Percentiles rank a stretch among this genome's conserved stretches.
phyloP scores from a whole-genome alignment of 2,113 vertebrate species.

The Irena cyanogastra region DNA sequence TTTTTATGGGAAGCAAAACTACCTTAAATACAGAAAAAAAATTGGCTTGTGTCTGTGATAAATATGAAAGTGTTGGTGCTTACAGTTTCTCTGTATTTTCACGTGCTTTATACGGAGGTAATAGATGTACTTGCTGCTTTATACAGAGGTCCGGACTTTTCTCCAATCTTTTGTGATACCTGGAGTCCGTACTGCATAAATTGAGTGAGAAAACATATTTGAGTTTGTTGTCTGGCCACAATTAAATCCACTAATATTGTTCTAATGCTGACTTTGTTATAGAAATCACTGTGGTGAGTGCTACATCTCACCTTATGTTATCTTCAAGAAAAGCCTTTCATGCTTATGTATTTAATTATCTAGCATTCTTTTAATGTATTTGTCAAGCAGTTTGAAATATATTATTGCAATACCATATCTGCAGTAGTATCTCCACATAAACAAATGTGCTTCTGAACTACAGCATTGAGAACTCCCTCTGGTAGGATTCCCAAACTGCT shows the following conservation, averaged over 20 bases:
- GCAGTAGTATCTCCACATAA: constrained; percentile 44
- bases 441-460: constrained; percentile 69
- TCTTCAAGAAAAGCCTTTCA: constrained; percentile 47
- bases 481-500: constrained; percentile 82
- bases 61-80: not conserved
- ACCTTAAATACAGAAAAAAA: not conserved
- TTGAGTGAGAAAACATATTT: not conserved
- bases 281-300: not conserved
- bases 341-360: constrained; percentile 40
- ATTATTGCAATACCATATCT: constrained; percentile 58
- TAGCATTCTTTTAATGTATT: constrained; percentile 33
- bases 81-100: not conserved
- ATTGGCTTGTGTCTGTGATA: not conserved
- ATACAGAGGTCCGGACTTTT: not conserved
- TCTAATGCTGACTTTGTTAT: constrained; percentile 39
- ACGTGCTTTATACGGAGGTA: not conserved
- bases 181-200: not conserved
- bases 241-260: constrained; percentile 23
- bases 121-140: not conserved
- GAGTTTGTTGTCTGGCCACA: constrained; percentile 16
- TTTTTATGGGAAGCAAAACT: not conserved
- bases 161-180: not conserved
- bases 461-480: constrained; percentile 73
- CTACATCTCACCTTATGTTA: constrained; percentile 32
- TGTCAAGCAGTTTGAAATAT: constrained; percentile 42